Conservation (phyloP, 2,113 vertebrate genomes). For the Nothoprocta perdicaria region DNA sequence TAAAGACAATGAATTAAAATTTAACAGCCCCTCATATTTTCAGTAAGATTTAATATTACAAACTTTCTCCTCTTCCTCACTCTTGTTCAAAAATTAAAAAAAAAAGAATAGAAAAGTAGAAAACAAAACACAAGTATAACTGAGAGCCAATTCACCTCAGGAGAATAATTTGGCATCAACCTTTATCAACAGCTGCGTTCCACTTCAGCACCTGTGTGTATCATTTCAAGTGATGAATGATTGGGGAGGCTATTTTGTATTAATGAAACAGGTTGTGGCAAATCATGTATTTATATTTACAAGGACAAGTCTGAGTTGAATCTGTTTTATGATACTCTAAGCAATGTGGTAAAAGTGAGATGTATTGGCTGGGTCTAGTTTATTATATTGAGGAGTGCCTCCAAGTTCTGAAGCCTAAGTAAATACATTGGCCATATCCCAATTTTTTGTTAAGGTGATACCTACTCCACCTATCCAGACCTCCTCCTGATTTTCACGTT, state of each 20-base stretch:
- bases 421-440: not conserved
- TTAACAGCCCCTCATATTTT: not conserved
- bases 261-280: constrained; percentile 52
- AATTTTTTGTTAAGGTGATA: not conserved
- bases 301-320: not conserved
- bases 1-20: accelerated
- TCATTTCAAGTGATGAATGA: constrained; percentile 68
- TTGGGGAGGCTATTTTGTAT: constrained; percentile 17
- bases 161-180: constrained; percentile 65
- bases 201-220: constrained; percentile 59
- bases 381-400: not conserved
- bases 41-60: not conserved
- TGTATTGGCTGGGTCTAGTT: not conserved
- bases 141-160: constrained; percentile 42
- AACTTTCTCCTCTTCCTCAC: not conserved
- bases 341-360: not conserved
- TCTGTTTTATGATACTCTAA: not conserved
- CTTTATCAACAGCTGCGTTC: constrained; percentile 47
- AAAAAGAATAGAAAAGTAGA: not conserved
- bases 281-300: constrained; percentile 51
- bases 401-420: not conserved
- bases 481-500: not conserved
- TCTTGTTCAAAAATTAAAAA: not conserved
- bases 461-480: not conserved
- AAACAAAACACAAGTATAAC: constrained; percentile 20